Base-by-base conservation (phyloP, 2,797 vertebrate genomes). In the Lithobates sylvaticus region DNA sequence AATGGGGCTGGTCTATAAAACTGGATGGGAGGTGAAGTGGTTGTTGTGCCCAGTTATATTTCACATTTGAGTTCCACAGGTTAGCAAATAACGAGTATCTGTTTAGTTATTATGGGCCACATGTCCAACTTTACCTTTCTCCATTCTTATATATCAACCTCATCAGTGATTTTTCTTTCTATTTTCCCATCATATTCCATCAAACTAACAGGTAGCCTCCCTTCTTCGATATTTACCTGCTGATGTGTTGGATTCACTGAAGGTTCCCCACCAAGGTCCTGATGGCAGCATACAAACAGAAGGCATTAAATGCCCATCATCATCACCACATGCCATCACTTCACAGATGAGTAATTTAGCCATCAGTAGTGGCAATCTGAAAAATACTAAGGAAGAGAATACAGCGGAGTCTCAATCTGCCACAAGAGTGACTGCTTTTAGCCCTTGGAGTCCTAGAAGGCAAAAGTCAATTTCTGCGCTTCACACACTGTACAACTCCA, bases 401-500 rank as follows among this genome's bases (percentile, higher is more conserved):
- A 67, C 44, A n/a, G 29, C 61, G 9, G 54, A 76, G n/a, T 36
- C n/a, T 8, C 34, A 39, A 8, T 29, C 71, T 69, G 58, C 21
- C 34, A 76, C 82, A 76, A 13, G 3, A 10, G 72, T 26, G 1
- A 85, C 86, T 1, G 77, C 88, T 34, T 89, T 88, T 67, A 77
- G 47, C 5, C 88, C 84, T 1, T 88, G 89, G 89, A 87, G 78
- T 72, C 84, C 81, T 47, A 83, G 50, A 65, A 77, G 72, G 27
- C 83, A 84, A 0, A 78, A 16, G 1, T 81, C 84, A 7, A 21
- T 80, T 0, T 34, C 70, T 21, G 34, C 64, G 44, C 47, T 87
- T 69, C 81, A 80, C 16, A 65, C 87, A 16, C 68, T 58, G 0
- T 65, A 78, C n/a, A 89, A 79, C n/a, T 88, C 86, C 0, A 88